Evolutionary conservation across 2,888 invertebrate genomes (phyloP), one percentile per base, ranked within the genome.

Genomic region (Germaria angustata): DNA sequence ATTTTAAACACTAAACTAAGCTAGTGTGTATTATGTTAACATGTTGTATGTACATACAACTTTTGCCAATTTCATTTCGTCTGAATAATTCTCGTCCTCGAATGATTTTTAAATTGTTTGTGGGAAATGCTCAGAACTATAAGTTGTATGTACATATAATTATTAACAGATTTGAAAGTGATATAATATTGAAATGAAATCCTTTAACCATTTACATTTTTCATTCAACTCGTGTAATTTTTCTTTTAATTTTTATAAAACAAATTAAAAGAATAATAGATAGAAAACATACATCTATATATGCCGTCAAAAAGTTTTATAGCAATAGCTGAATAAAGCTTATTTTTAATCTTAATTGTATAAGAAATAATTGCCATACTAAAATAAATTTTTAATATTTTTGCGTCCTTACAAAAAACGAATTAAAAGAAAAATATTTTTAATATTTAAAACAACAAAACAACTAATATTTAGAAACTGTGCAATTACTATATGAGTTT

Each of bases 281-380:
- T 28, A 28, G 28, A 28, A 28, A 28, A 28, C 6, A 61, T 57
- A 72, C 59, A 79, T 80, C 72, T 72, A 61, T 57, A 72, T 66
- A 79, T 80, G 79, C 79, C 79, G 79, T 80, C 79, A 73, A 80
- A 51, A 53, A 77, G 79, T 59, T 80, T 73, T 79, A 59, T 57
- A 49, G 63, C 51, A 41, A 77, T 57, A 28, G n/a, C 28, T 59
- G 34, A 53, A 68, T 68, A 69, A 77, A 55, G 69, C 69, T 69
- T 77, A 77, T 69, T 77, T 77, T 77, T 69, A 77, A 68, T 51
- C 61, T 68, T 59, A 53, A 77, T 59, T 68, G 2, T 32, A 39
- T 76, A 76, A 72, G 46, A 3, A 51, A 28, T 44, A 32, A 63
- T 32, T 61, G 15, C 28, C 15, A 51, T 32, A 57, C 20, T 59